Base-by-base conservation (phyloP, 2,888 invertebrate species). In the Drosophila imparisetae region DNA sequence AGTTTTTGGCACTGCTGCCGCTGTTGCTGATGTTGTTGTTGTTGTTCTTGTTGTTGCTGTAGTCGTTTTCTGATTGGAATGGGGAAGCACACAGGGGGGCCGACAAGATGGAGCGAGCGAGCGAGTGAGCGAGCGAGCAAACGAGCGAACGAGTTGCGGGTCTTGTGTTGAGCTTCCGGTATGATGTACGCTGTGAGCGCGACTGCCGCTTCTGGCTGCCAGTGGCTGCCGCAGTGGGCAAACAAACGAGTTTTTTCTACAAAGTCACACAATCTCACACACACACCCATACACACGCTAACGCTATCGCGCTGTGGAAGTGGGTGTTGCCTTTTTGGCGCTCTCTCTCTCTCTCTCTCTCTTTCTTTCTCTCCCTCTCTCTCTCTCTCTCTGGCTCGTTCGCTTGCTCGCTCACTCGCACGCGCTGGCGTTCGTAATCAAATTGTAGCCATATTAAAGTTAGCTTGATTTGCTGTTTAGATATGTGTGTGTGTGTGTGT, bases 391-490 rank as follows among this genome's bases (percentile, higher is more conserved):
- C n/a, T 10, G n/a, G n/a, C 4, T n/a, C 30, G 30, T 21, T 24
- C 58, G 42, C 30, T 65, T 24, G 34, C 66, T 70, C 24, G 18
- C 75, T 66, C 66, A 52, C 64, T 66, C 58, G 53, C 78, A 38
- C 71, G 64, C 49, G 61, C 54, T 57, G 30, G 27, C 24, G 30
- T n/a, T 68, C 38, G 68, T 83, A 85, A 85, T 89, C 88, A 76
- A 78, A 78, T 72, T 81, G 86, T 78, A 72, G 90, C 90, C 87
- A 89, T 90, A 88, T 90, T 88, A 76, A 90, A 84, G 87, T 86
- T 84, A 59, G 73, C 89, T 89, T 89, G 90, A 89, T 89, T 86
- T 90, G 75, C 80, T 81, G 87, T 87, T 87, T 88, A 90, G 87
- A 87, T 87, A 90, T 49, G 38, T 54, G 54, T 50, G 73, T 54